Evolutionary conservation across 2,888 invertebrate species (phyloP).

Genomic region (Geophilus truncorum): DNA sequence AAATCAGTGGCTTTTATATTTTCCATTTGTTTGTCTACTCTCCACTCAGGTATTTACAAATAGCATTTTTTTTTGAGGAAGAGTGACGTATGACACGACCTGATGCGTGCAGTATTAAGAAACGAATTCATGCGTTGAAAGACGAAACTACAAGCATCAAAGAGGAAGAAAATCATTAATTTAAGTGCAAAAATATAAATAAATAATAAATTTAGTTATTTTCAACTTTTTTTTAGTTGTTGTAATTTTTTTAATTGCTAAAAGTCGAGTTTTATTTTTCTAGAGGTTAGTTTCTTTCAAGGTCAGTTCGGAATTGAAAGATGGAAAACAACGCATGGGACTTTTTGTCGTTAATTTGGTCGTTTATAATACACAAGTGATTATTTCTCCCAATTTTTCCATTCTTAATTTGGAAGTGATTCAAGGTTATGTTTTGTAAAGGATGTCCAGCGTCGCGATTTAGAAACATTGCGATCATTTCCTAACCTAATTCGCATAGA

Average conservation of each 20-base stretch:
- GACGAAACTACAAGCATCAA: background rate
- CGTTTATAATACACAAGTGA: too few relatives aligned
- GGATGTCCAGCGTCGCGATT: too few relatives aligned
- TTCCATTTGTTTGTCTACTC: background rate
- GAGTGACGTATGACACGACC: background rate
- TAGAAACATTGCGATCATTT: background rate
- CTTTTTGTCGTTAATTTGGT: background rate
- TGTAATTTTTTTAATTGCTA: background rate
- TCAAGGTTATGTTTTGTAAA: background rate
- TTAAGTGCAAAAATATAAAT: background rate
- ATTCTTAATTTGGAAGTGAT: background rate
- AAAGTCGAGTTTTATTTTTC: background rate
- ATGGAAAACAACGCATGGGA: background rate
- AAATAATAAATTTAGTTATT: background rate
- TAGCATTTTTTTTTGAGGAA: background rate
- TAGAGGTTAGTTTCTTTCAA: background rate
- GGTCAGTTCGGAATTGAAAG: too few relatives aligned
- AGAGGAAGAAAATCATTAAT: background rate
- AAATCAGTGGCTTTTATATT: background rate
- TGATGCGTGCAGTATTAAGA: background rate
- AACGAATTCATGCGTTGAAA: background rate
- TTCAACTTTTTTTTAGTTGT: background rate
- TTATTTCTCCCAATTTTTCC: too few relatives aligned
- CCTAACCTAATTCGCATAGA: background rate
- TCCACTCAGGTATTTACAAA: conserved; percentile 1